Base-by-base conservation (phyloP, 1,140 invertebrate species). In the Drosophila setifemur region DNA sequence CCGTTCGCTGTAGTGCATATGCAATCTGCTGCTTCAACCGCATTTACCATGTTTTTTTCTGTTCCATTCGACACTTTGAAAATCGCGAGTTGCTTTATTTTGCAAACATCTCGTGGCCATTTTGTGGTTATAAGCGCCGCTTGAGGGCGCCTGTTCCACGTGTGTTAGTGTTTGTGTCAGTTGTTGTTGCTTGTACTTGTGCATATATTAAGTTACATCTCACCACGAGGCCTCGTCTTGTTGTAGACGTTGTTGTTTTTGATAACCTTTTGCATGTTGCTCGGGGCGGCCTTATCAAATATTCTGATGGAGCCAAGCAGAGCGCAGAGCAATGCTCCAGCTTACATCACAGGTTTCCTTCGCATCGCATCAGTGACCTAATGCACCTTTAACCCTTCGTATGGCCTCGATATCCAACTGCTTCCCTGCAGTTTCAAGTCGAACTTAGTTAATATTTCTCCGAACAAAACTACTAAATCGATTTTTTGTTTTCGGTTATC, bases 91-190 rank as follows among this genome's bases (percentile, higher is more conserved):
- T 19, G 14, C 55, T 68, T 44, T 54, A 66, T 68, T 67, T 55
- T 57, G 50, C 67, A 73, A 61, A 55, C 21, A 47, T 63, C 28
- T 67, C 52, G 40, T 55, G 60, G 37, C 57, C 71, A 73, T 72
- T 86, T 85, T 85, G 75, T 79, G 79, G 79, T 86, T 79, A 85
- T 50, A 69, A 72, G 71, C 75, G 64, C 64, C 49, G 35, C 35
- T 60, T 82, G 33, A 35, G 35, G 54, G 50, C 39, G 45, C 26
- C 8, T 2, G 25, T 9, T 49, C 61, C 76, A 82, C 77, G 77
- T 82, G 76, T 71, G 37, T 57, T 52, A 35, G 23, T 21, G 29
- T 28, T 21, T 16, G 44, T 69, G 50, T 44, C 53, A 28, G 53
- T 78, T 33, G 25, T 70, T 43, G 25, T 44, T 60, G n/a, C n/a